A percentile compares a stretch with the other conserved stretches of the same genome.
These are phyloP conservation scores for Idaea biselata DNA, from an alignment of 2,888 invertebrate species.

Conservation along the genomic window DNA sequence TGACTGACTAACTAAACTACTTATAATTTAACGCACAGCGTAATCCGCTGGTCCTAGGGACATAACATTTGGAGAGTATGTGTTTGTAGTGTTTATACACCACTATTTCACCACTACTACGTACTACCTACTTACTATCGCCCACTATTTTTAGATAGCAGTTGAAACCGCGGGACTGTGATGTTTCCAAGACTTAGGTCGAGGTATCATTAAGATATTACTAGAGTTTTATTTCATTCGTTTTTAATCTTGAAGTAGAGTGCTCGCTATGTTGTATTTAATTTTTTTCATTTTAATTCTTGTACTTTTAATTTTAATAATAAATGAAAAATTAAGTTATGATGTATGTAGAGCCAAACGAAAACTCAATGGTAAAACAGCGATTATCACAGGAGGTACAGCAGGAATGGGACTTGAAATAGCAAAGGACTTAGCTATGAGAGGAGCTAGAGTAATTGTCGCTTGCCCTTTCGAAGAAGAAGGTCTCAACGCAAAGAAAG, in stretches of 20 bases:
- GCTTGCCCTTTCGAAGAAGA: conserved; percentile 56
- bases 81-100: no score
- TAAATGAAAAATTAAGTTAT: conserved; percentile 10
- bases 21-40: no score
- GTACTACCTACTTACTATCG: no score
- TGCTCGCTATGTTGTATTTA: neutral
- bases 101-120: no score
- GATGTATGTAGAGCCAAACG: conserved; percentile 37
- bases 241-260: neutral
- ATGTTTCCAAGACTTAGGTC: no score
- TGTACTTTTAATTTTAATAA: neutral
- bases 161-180: no score
- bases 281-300: neutral
- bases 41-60: no score
- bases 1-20: no score
- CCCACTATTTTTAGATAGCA: no score
- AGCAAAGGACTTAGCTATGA: conserved; percentile 50
- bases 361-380: conserved; percentile 42
- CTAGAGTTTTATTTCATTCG: neutral
- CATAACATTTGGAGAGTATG: no score
- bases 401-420: conserved; percentile 57
- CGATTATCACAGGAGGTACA: conserved; percentile 58
- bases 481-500: conserved; percentile 64
- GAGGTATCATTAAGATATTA: neutral
- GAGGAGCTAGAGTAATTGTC: conserved; percentile 57